Conservation (phyloP, 2,113 vertebrate genomes). For the Pavo muticus region DNA sequence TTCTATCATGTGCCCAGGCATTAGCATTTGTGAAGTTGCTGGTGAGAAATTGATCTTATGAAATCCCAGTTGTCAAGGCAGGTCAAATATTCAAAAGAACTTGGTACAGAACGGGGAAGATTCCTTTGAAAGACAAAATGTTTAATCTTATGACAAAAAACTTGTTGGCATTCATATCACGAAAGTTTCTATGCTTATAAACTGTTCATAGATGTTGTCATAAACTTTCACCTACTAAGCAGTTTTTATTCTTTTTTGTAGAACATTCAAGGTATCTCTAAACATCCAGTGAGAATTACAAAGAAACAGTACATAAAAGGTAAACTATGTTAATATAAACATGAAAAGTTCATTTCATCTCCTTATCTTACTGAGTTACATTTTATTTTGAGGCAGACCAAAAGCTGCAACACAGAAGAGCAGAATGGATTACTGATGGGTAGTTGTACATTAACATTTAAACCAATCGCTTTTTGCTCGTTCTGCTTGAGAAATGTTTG, state of each 20-base stretch:
- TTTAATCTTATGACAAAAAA: neutral
- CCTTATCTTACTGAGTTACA: neutral
- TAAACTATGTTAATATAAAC: conserved; percentile 45
- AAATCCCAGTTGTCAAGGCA: neutral
- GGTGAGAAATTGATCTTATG: neutral
- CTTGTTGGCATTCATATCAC: neutral
- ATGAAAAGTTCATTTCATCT: neutral
- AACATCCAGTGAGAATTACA: conserved; percentile 74
- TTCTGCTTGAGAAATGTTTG: neutral
- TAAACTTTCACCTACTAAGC: neutral
- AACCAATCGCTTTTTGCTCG: neutral
- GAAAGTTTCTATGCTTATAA: neutral
- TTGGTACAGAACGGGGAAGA: neutral
- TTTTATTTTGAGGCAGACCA: neutral
- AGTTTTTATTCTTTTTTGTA: conserved; percentile 56
- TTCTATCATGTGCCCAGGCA: neutral
- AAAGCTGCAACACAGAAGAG: neutral
- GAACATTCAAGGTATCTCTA: conserved; percentile 86
- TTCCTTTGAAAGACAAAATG: neutral
- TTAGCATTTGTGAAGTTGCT: neutral
- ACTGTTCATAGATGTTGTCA: neutral
- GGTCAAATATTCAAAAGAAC: neutral
- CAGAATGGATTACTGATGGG: neutral
- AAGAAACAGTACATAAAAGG: conserved; percentile 74
- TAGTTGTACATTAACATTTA: neutral